A percentile compares a stretch with the other conserved stretches of the same genome.
These are phyloP conservation scores for Mareca strepera DNA, from an alignment of 2,797 vertebrate genomes.

Conservation along the genomic window DNA sequence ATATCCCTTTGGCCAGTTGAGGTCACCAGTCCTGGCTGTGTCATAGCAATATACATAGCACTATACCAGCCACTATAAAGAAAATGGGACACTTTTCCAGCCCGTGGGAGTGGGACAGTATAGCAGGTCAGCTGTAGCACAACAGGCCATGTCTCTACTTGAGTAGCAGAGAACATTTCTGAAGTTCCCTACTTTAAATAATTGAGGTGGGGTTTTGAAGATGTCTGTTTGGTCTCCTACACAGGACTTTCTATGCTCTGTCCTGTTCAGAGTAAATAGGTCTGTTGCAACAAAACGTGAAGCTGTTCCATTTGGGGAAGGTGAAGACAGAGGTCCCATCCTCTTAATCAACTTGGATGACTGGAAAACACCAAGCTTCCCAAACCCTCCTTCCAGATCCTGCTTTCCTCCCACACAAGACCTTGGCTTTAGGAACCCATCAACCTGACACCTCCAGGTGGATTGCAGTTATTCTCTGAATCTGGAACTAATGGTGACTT, in stretches of 20 bases:
- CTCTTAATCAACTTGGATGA: background rate
- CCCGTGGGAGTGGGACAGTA: background rate
- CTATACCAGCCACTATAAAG: too few species aligned
- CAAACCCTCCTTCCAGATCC: background rate
- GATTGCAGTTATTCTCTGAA: background rate
- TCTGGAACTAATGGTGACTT: background rate
- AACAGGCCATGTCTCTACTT: fast-evolving
- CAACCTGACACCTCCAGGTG: background rate
- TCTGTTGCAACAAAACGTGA: background rate
- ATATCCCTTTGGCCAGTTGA: too few species aligned
- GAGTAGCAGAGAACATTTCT: background rate
- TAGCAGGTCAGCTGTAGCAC: background rate
- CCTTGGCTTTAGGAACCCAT: background rate
- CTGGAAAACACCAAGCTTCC: background rate
- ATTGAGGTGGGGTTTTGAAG: background rate
- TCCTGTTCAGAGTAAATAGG: background rate
- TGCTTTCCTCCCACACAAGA: background rate
- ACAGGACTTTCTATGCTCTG: background rate
- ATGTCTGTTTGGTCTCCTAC: background rate
- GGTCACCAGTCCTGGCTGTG: too few species aligned
- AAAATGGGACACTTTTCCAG: too few species aligned
- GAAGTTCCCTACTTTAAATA: background rate
- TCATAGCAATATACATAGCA: too few species aligned
- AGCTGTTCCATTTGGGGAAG: background rate
- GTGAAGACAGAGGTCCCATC: background rate